Conservation (phyloP, 2,113 vertebrate species). For the Dipodomys merriami region DNA sequence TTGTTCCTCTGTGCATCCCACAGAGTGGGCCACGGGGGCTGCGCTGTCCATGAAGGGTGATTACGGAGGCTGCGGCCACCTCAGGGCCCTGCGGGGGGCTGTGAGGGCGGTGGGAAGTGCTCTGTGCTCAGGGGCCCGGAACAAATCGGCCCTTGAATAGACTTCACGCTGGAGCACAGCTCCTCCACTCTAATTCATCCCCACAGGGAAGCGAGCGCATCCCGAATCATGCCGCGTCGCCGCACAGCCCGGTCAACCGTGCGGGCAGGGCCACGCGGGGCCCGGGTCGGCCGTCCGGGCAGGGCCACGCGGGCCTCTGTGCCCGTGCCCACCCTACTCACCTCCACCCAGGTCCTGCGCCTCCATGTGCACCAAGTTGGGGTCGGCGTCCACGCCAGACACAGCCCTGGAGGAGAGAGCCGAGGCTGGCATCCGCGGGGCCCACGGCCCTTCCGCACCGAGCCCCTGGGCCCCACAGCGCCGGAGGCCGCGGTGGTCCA, state of each 20-base stretch:
- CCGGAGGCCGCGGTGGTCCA: background rate
- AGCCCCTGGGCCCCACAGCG: background rate
- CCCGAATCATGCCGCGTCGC: constrained; percentile 39
- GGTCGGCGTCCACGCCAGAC: constrained; percentile 91
- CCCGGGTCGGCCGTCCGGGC: background rate
- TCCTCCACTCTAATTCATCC: constrained; percentile 50
- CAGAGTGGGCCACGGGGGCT: too few species aligned
- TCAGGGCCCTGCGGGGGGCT: background rate
- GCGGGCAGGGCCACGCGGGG: background rate
- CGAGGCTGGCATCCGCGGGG: rapidly evolving
- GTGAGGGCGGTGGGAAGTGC: background rate
- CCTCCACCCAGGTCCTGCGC: constrained; percentile 95
- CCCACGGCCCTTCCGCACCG: rapidly evolving
- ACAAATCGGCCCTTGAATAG: constrained; percentile 75
- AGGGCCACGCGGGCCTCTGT: rapidly evolving
- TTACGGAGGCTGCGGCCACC: too few species aligned
- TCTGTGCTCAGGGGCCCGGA: constrained; percentile 65
- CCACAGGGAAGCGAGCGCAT: constrained; percentile 59
- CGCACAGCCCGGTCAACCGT: background rate
- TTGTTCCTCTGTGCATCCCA: too few species aligned
- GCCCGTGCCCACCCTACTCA: constrained; percentile 71
- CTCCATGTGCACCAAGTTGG: constrained; percentile 97
- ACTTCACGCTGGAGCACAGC: constrained; percentile 57
- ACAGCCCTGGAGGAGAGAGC: constrained; percentile 89
- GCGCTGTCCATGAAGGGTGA: too few species aligned